Evolutionary conservation across 2,797 vertebrate species (phyloP).

Genomic region (Myotis myotis): DNA sequence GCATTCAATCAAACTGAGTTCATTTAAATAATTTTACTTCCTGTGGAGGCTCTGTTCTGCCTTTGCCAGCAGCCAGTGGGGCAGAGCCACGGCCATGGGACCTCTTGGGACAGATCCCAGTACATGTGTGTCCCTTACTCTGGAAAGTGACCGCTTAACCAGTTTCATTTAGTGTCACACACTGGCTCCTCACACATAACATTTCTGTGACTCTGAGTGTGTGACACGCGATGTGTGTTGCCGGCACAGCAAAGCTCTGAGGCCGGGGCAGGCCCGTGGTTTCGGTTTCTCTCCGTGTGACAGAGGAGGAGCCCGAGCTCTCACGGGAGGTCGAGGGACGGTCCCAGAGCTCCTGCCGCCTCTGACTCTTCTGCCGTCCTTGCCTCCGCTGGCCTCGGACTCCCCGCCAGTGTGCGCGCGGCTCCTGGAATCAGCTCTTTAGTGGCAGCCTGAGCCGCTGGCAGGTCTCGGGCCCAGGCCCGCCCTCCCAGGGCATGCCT

Average conservation of each 20-base stretch:
- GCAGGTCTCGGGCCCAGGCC: too few relatives aligned
- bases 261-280: background rate
- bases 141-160: too few relatives aligned
- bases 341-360: background rate
- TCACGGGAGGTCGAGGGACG: background rate
- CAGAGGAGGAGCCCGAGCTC: background rate
- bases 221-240: too few relatives aligned
- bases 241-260: rapidly evolving
- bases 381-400: rapidly evolving
- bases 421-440: too few relatives aligned
- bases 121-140: rapidly evolving
- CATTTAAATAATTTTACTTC: background rate
- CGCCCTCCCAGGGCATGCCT: too few relatives aligned
- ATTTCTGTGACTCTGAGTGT: too few relatives aligned
- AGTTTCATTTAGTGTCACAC: rapidly evolving
- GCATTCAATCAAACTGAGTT: background rate
- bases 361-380: rapidly evolving
- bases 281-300: rapidly evolving
- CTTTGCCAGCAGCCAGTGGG: background rate
- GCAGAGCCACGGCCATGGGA: too few relatives aligned
- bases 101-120: background rate
- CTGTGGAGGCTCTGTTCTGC: rapidly evolving
- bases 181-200: too few relatives aligned
- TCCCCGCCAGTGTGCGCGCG: background rate
- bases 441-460: too few relatives aligned